Evolutionary conservation across 2,113 vertebrate species (phyloP).

Genomic region (Stomatorhinus ivindoensis): DNA sequence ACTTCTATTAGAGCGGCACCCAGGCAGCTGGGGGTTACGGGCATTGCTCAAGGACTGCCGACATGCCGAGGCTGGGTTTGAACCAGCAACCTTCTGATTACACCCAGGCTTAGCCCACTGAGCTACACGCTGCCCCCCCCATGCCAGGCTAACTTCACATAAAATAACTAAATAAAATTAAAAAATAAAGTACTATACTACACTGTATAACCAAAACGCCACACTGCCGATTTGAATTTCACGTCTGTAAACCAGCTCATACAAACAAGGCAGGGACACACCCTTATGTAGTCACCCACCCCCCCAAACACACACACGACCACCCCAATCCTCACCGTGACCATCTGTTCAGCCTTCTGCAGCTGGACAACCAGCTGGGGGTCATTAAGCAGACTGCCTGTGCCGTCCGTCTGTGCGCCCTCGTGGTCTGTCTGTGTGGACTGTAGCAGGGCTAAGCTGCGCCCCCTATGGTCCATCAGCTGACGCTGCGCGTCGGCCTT

Average conservation of each 20-base stretch:
- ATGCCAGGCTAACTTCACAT: too few relatives aligned
- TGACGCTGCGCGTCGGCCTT: background rate
- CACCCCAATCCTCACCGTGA: constrained; percentile 32
- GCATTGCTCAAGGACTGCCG: too few relatives aligned
- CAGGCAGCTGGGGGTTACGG: too few relatives aligned
- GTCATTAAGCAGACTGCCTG: background rate
- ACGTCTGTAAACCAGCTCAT: background rate
- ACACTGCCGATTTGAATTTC: too few relatives aligned
- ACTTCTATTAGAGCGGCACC: too few relatives aligned
- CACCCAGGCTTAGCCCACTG: too few relatives aligned
- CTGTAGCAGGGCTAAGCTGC: constrained; percentile 41
- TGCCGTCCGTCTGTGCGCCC: constrained; percentile 29
- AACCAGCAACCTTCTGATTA: too few relatives aligned
- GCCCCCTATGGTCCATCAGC: constrained; percentile 40
- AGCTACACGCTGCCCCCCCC: too few relatives aligned
- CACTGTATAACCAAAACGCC: too few relatives aligned
- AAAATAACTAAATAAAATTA: too few relatives aligned
- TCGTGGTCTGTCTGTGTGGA: background rate
- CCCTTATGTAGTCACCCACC: background rate
- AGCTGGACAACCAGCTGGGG: constrained; percentile 33
- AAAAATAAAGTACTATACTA: too few relatives aligned
- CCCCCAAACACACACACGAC: background rate
- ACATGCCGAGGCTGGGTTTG: too few relatives aligned
- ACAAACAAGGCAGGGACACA: background rate
- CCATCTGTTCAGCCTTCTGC: constrained; percentile 26